Percentiles rank a stretch among this genome's conserved stretches.
These are phyloP conservation scores for Oryzias javanicus DNA, from an alignment of 2,113 vertebrate genomes.

Conservation along the genomic window DNA sequence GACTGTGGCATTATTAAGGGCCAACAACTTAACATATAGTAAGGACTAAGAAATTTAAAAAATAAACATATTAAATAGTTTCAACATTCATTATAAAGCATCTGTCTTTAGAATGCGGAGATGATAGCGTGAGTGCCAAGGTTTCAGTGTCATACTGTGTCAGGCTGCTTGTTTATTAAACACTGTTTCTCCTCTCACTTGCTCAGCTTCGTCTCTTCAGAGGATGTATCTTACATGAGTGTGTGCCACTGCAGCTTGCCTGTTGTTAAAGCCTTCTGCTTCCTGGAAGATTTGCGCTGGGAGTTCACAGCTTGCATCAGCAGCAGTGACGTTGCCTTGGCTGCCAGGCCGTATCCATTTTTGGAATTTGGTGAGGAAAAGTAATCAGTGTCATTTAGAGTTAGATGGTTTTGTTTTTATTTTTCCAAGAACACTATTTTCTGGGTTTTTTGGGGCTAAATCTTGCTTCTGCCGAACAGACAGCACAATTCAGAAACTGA, in stretches of 20 bases:
- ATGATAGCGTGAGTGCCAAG: slow-evolving; percentile 9
- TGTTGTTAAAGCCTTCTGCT: slow-evolving; percentile 89
- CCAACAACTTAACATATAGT: slow-evolving; percentile 85
- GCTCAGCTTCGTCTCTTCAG: slow-evolving; percentile 84
- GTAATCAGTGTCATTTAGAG: neutral
- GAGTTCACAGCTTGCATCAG: slow-evolving; percentile 88
- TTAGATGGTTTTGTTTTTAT: neutral
- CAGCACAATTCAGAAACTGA: slow-evolving; percentile 86
- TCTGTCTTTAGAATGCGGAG: slow-evolving; percentile 3
- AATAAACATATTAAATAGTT: slow-evolving; percentile 1
- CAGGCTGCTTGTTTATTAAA: slow-evolving; percentile 64
- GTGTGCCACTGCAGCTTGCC: slow-evolving; percentile 87
- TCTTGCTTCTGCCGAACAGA: slow-evolving; percentile 72
- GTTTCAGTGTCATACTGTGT: slow-evolving; percentile 15
- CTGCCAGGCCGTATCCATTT: slow-evolving; percentile 89
- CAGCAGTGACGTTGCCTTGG: slow-evolving; percentile 77
- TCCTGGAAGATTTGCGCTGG: slow-evolving; percentile 92
- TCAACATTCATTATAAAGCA: neutral
- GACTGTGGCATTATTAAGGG: slow-evolving; percentile 82
- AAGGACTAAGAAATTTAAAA: slow-evolving; percentile 52
- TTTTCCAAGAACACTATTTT: too few species aligned
- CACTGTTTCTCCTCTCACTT: slow-evolving; percentile 36
- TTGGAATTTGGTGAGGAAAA: slow-evolving; percentile 89
- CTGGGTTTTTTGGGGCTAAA: neutral
- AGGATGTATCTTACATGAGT: slow-evolving; percentile 88